phyloP scores from a whole-genome alignment of 2,797 vertebrate species.

The Enteromius treurensis region DNA sequence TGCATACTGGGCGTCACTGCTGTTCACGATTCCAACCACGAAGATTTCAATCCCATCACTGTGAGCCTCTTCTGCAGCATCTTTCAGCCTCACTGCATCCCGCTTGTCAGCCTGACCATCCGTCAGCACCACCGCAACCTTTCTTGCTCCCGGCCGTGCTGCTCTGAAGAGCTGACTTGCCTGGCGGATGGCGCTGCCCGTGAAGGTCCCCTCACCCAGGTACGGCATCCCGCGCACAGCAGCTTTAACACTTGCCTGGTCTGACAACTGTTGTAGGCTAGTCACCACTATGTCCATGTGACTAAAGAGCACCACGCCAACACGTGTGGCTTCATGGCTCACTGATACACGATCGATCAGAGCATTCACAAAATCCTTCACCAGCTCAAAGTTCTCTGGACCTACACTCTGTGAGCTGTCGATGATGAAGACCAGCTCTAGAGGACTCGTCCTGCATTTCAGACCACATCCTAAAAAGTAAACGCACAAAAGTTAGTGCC shows the following conservation, averaged over 20 bases:
- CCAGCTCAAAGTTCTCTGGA: slow-evolving; percentile 82
- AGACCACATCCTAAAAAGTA: slow-evolving; percentile 80
- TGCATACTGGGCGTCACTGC: slow-evolving; percentile 71
- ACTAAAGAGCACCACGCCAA: slow-evolving; percentile 87
- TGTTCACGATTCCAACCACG: slow-evolving; percentile 82
- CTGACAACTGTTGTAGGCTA: slow-evolving; percentile 74
- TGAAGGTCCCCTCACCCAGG: slow-evolving; percentile 86
- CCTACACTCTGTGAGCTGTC: slow-evolving; percentile 91
- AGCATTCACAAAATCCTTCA: slow-evolving; percentile 84
- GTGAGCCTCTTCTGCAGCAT: slow-evolving; percentile 70
- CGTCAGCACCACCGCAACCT: slow-evolving; percentile 83
- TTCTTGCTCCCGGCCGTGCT: slow-evolving; percentile 73
- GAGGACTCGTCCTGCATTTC: slow-evolving; percentile 78
- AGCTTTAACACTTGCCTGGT: slow-evolving; percentile 73
- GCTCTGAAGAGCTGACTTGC: slow-evolving; percentile 76
- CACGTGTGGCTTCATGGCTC: slow-evolving; percentile 67
- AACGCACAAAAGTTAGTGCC: not conserved
- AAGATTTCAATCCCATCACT: slow-evolving; percentile 77
- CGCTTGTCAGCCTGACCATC: slow-evolving; percentile 81
- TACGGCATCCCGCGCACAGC: slow-evolving; percentile 82
- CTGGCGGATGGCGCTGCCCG: slow-evolving; percentile 79
- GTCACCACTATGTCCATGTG: slow-evolving; percentile 77
- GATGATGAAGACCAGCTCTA: slow-evolving; percentile 88
- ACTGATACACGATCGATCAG: slow-evolving; percentile 77
- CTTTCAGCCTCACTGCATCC: slow-evolving; percentile 73